These are phyloP conservation scores for Neostethus bicornis DNA, from an alignment of 2,797 vertebrate species.

Conservation along the genomic window DNA sequence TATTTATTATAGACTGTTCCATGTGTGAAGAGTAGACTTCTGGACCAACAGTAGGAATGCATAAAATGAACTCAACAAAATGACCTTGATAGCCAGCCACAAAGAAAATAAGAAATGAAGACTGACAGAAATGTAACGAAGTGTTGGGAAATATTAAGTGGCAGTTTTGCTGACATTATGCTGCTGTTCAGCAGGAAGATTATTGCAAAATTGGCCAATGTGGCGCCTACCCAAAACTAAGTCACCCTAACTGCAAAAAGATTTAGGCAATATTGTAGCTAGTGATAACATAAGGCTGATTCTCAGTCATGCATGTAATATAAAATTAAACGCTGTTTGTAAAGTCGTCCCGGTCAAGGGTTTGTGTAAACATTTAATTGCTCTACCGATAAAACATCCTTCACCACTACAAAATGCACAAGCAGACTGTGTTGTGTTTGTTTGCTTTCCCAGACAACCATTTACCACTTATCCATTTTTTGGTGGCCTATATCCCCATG, in stretches of 20 bases:
- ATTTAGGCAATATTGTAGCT: conserved; percentile 29
- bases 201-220: conserved; percentile 55
- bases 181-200: conserved; percentile 54
- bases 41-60: conserved; percentile 17
- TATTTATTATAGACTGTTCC: conserved; percentile 5
- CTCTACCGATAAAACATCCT: conserved; percentile 28
- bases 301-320: conserved; percentile 13
- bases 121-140: conserved; percentile 74
- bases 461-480: conserved; percentile 67
- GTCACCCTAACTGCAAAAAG: conserved; percentile 48
- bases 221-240: conserved; percentile 38
- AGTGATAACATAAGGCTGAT: conserved; percentile 32
- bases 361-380: conserved; percentile 43
- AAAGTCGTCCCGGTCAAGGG: conserved; percentile 15
- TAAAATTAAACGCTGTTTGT: conserved; percentile 32
- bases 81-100: conserved; percentile 62
- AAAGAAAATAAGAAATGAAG: conserved; percentile 58
- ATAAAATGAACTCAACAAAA: conserved; percentile 19
- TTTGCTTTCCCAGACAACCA: conserved; percentile 49
- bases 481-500: conserved; percentile 58
- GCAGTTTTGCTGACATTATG: conserved; percentile 61
- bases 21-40: conserved; percentile 25
- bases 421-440: conserved; percentile 22
- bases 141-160: conserved; percentile 67
- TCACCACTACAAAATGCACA: conserved; percentile 17